Evolutionary conservation across 2,888 invertebrate species (phyloP).

Genomic region (Hipparchia semele): DNA sequence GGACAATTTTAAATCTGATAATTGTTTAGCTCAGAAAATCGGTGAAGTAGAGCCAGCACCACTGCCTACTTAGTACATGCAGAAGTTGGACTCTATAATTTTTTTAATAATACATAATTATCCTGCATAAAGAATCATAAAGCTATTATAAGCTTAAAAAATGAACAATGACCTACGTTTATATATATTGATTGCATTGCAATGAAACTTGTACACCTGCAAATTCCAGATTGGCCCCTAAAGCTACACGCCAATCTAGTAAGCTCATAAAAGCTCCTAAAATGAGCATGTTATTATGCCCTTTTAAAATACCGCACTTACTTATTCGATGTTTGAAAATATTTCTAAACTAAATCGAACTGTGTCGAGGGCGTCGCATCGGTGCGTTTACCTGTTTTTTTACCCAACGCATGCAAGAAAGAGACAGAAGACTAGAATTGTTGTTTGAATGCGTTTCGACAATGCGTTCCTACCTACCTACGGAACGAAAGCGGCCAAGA

Average conservation of each 20-base stretch:
- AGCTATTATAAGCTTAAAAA: background rate
- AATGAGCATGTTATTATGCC: conserved; percentile 16
- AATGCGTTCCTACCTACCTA: conserved; percentile 63
- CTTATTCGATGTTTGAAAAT: conserved; percentile 23
- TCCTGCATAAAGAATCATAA: background rate
- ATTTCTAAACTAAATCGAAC: conserved; percentile 35
- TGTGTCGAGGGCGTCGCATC: conserved; percentile 36
- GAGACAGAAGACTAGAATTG: conserved; percentile 61
- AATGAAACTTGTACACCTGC: conserved; percentile 4
- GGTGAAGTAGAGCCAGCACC: no score
- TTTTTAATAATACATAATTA: background rate
- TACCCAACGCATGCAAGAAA: conserved; percentile 60
- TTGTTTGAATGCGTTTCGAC: conserved; percentile 65
- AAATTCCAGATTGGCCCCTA: conserved; percentile 1
- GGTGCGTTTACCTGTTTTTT: conserved; percentile 71
- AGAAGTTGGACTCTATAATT: background rate
- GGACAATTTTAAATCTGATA: no score
- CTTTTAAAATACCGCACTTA: background rate
- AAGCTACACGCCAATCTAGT: background rate
- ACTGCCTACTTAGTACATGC: no score
- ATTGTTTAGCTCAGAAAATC: no score
- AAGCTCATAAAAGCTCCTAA: conserved; percentile 16
- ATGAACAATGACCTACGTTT: background rate
- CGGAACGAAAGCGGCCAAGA: conserved; percentile 69
- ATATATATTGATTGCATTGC: conserved; percentile 3